Evolutionary conservation across 2,888 invertebrate genomes (phyloP), one percentile per base, ranked within the genome.

Genomic region (Oasisia sp.): DNA sequence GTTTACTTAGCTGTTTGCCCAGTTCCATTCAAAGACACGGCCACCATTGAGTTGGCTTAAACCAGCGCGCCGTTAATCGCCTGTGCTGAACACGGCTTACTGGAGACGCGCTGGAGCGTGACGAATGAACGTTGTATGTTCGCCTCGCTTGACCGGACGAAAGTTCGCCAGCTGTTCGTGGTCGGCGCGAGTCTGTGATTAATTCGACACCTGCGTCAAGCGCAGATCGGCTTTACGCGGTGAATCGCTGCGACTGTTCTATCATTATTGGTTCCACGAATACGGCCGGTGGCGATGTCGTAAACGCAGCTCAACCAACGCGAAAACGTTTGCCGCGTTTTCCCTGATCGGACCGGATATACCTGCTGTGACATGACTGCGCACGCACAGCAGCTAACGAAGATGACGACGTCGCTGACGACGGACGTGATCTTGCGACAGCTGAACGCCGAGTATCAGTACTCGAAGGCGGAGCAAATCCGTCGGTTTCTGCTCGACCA

Each of bases 91-190:
- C 74, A 74, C 74, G n/a, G 74, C n/a, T 74, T n/a, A 74, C 74
- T 7, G 74, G 19, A 19, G 74, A 19, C 74, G 74, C 74, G 27
- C 7, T 74, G 27, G n/a, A 74, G 74, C 74, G 74, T 74, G n/a
- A 27, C 74, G 74, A 74, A 7, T 74, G 74, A 19, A 19, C 27
- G 74, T 74, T 74, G 74, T 27, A 74, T n/a, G 74, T 74, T 74
- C 74, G 74, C n/a, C 74, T 74, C 74, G 74, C n/a, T n/a, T 74
- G 74, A 74, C 74, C 74, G 74, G 74, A 74, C 74, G n/a, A 74
- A n/a, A 74, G 74, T 74, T 74, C n/a, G 74, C 74, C 74, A 74
- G 74, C n/a, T 74, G 74, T 74, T 74, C 74, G 74, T 74, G 19
- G 19, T 19, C 74, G 14, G 74, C 27, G 74, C 74, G 74, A 74